Evolutionary conservation across 2,888 invertebrate genomes (phyloP), one percentile per base, ranked within the genome.

Genomic region (Silvanus unidentatus): DNA sequence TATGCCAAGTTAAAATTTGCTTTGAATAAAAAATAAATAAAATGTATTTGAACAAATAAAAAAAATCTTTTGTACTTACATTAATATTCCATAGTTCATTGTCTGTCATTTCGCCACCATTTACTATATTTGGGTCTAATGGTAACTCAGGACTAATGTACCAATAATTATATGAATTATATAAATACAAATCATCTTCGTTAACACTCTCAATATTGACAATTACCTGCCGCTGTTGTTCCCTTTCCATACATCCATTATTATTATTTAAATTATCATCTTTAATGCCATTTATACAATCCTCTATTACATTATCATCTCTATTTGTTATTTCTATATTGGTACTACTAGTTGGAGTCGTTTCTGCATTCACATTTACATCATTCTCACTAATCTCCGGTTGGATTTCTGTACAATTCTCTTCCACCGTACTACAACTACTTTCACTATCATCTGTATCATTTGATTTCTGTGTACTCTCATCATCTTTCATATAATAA

Each of bases 151-250:
- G 77, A 54, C 72, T 71, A 59, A 77, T 72, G 56, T 77, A 75
- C 70, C 78, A 78, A 68, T 75, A 79, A 59, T 76, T 74, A 63
- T 76, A 75, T 39, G 75, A 71, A 68, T 77, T 78, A 61, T 71
- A 78, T 54, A 73, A 68, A 49, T 71, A 70, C 49, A 71, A 66
- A 57, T 68, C 67, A 42, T 65, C 62, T 45, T 49, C 49, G 65
- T 42, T 36, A 44, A 43, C 54, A 54, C 47, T 63, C 58, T 41
- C 50, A 50, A 49, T 48, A 53, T 48, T 55, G 44, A 50, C 48
- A 52, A 46, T 59, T 55, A 55, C 56, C 51, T 50, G 51, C 38
- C 44, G 47, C 29, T 39, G 45, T 29, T 45, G 45, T 47, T 39
- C 37, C 41, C 43, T 40, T 40, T 43, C 44, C 47, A 39, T 40